These are phyloP conservation scores for Rhineura floridana DNA, from an alignment of 2,113 vertebrate genomes.

Conservation along the genomic window DNA sequence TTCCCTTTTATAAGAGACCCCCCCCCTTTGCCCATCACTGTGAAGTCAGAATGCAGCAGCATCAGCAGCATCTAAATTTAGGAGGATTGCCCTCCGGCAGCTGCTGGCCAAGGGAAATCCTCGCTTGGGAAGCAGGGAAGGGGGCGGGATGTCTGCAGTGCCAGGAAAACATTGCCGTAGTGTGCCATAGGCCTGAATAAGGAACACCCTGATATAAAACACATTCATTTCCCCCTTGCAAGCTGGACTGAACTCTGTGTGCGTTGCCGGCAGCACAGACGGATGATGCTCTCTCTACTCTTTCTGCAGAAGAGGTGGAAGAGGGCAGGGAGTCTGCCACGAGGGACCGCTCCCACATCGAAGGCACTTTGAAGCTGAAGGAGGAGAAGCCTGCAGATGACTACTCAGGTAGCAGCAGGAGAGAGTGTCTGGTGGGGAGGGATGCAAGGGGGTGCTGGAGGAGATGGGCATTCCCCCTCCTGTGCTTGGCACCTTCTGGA, in stretches of 20 bases:
- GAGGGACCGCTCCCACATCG: constrained; percentile 93
- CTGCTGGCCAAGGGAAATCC: neutral
- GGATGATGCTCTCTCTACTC: constrained; percentile 35
- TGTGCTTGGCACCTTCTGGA: neutral
- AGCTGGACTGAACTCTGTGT: neutral
- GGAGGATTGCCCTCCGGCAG: neutral
- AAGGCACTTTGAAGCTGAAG: constrained; percentile 89
- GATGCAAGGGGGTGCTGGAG: rapidly evolving
- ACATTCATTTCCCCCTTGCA: neutral
- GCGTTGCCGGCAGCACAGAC: too few species aligned
- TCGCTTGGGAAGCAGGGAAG: neutral
- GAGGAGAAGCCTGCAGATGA: constrained; percentile 89
- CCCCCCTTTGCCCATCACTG: neutral
- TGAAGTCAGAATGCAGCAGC: neutral
- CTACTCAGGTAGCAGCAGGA: constrained; percentile 82
- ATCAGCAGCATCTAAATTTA: neutral
- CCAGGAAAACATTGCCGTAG: rapidly evolving
- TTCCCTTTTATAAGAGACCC: neutral
- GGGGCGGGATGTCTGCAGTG: too few species aligned
- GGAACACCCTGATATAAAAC: rapidly evolving
- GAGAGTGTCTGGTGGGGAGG: rapidly evolving
- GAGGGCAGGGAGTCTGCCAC: constrained; percentile 75
- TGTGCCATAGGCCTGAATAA: rapidly evolving
- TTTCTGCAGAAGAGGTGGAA: constrained; percentile 82
- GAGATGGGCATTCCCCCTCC: neutral